These are phyloP conservation scores for Helicoverpa zea DNA, from an alignment of 1,140 invertebrate genomes.

Conservation along the genomic window DNA sequence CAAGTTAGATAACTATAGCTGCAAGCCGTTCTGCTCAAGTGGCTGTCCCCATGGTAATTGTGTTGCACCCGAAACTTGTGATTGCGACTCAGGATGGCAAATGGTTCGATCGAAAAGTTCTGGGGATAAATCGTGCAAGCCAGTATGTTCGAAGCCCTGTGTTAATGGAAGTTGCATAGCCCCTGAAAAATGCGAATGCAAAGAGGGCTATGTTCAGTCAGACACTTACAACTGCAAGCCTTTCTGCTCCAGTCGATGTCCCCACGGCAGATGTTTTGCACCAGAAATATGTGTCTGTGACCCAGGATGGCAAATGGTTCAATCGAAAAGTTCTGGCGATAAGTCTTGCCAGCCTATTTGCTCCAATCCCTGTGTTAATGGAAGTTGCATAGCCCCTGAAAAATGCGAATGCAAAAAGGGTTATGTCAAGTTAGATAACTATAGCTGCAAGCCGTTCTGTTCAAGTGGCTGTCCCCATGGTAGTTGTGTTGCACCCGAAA, in stretches of 20 bases:
- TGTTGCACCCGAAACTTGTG: neutral
- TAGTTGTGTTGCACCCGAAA: neutral
- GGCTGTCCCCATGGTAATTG: neutral
- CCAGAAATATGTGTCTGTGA: neutral
- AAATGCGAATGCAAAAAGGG: neutral
- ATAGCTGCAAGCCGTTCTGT: neutral
- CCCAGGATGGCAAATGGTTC: neutral
- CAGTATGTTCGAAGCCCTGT: slow-evolving; percentile 47
- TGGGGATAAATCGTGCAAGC: slow-evolving; percentile 55
- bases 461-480: neutral
- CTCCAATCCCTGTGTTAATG: slow-evolving; percentile 46
- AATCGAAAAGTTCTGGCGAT: neutral
- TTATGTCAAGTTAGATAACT: neutral
- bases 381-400: neutral
- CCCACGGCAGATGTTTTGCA: neutral
- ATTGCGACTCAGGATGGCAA: neutral
- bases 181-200: slow-evolving; percentile 70
- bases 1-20: neutral
- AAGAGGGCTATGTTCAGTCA: slow-evolving; percentile 52
- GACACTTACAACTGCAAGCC: slow-evolving; percentile 25
- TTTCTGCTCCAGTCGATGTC: neutral
- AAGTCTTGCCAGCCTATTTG: neutral
- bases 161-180: slow-evolving; percentile 56
- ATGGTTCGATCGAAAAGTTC: neutral
- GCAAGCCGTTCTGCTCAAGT: slow-evolving; percentile 1